Conservation (phyloP, 1,140 invertebrate genomes). For the Cyrtorhinus lividipennis region DNA sequence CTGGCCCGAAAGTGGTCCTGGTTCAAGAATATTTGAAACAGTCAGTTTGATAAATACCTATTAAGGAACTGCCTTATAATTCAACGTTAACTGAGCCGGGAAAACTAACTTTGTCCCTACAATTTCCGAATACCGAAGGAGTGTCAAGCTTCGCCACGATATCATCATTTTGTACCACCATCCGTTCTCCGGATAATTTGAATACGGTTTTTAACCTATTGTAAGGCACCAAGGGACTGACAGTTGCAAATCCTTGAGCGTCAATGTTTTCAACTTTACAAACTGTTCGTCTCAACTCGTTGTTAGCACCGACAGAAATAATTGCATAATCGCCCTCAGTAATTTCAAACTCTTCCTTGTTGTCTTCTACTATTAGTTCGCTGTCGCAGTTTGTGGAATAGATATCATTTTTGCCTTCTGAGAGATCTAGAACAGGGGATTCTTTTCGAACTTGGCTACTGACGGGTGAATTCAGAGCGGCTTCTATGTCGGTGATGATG, state of each 20-base stretch:
- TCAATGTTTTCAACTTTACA: not conserved
- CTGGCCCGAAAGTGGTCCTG: too few relatives aligned
- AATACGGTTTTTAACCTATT: not conserved
- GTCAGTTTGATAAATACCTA: too few relatives aligned
- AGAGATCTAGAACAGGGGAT: not conserved
- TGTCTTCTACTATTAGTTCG: not conserved
- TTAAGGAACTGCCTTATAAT: too few relatives aligned
- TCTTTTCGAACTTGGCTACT: not conserved
- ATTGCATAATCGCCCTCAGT: not conserved
- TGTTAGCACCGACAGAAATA: not conserved
- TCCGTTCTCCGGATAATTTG: not conserved
- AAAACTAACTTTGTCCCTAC: not conserved
- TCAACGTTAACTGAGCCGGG: not conserved
- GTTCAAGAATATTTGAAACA: too few relatives aligned
- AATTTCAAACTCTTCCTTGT: not conserved
- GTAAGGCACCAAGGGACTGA: not conserved
- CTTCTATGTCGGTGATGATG: not conserved
- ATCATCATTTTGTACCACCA: not conserved
- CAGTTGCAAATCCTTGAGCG: not conserved
- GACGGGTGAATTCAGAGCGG: not conserved
- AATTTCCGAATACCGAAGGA: not conserved
- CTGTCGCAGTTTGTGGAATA: not conserved
- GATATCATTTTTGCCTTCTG: not conserved
- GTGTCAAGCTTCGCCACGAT: not conserved
- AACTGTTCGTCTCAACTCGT: not conserved